Percentiles rank a stretch among this genome's conserved stretches.
Conservation (phyloP, 2,113 vertebrate genomes). For the Plecotus auritus region DNA sequence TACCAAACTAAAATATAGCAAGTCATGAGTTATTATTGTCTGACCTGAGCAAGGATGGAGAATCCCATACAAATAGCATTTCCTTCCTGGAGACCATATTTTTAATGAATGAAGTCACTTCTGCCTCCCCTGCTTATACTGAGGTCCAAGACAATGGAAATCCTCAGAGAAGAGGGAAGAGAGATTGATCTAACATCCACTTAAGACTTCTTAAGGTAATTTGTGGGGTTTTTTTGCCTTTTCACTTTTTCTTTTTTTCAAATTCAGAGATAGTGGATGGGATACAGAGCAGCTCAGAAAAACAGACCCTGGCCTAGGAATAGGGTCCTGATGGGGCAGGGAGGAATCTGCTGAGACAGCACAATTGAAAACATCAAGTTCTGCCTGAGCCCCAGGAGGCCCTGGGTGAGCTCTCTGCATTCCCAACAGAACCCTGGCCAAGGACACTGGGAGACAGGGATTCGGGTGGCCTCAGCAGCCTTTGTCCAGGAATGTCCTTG, state of each 20-base stretch:
- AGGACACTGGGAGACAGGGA: neutral
- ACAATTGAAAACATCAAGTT: neutral
- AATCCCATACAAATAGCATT: neutral
- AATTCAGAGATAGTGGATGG: neutral
- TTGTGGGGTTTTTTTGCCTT: neutral
- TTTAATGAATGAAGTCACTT: slow-evolving; percentile 36
- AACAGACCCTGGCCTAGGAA: neutral
- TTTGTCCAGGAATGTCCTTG: neutral
- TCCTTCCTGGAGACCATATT: slow-evolving; percentile 24
- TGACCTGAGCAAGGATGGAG: neutral
- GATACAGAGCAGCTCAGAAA: neutral
- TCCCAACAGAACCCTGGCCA: neutral
- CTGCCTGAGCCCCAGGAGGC: neutral
- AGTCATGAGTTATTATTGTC: neutral
- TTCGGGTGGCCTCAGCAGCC: neutral
- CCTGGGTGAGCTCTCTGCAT: neutral
- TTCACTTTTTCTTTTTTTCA: neutral
- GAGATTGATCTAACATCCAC: neutral
- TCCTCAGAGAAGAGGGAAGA: neutral
- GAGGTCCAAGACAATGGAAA: neutral
- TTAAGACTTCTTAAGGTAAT: neutral
- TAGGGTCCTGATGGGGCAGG: neutral
- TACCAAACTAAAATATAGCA: neutral
- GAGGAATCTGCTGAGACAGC: neutral
- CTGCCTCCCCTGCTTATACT: neutral